phyloP scores from a whole-genome alignment of 2,113 vertebrate species.

The Rhineura floridana region DNA sequence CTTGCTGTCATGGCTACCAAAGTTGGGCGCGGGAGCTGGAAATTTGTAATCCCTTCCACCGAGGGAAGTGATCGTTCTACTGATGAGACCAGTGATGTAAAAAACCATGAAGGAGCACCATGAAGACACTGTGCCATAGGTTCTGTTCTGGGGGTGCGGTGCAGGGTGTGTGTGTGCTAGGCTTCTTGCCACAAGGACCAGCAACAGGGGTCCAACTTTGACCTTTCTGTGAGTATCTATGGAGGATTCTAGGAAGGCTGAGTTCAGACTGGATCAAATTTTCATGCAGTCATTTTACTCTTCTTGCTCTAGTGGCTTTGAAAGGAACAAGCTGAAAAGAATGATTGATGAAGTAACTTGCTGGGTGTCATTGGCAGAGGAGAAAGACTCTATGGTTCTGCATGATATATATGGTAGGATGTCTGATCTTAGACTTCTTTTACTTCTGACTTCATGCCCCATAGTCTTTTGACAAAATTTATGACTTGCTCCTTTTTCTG shows the following conservation, averaged over 20 bases:
- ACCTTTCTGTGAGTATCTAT: neutral
- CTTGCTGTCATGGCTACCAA: neutral
- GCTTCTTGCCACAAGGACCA: neutral
- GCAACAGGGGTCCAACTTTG: neutral
- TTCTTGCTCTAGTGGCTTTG: conserved; percentile 41
- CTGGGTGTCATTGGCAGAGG: conserved; percentile 74
- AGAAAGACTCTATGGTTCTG: conserved; percentile 73
- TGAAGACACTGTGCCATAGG: neutral
- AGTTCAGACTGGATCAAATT: neutral
- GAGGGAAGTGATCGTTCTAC: neutral
- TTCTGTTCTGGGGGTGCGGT: neutral
- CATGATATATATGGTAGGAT: conserved; percentile 71
- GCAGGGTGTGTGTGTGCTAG: neutral
- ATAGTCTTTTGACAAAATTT: neutral
- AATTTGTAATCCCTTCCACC: neutral
- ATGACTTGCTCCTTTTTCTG: neutral
- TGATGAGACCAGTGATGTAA: no score
- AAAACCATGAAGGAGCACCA: neutral
- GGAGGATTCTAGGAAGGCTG: neutral
- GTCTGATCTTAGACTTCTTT: neutral
- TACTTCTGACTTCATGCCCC: neutral
- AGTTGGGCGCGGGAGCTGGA: neutral
- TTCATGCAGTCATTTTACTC: neutral
- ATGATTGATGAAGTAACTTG: conserved; percentile 74
- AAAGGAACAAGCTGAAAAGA: conserved; percentile 72